Evolutionary conservation across 2,888 invertebrate genomes (phyloP), one percentile per base, ranked within the genome.

Genomic region (Drosophila acutilabella): DNA sequence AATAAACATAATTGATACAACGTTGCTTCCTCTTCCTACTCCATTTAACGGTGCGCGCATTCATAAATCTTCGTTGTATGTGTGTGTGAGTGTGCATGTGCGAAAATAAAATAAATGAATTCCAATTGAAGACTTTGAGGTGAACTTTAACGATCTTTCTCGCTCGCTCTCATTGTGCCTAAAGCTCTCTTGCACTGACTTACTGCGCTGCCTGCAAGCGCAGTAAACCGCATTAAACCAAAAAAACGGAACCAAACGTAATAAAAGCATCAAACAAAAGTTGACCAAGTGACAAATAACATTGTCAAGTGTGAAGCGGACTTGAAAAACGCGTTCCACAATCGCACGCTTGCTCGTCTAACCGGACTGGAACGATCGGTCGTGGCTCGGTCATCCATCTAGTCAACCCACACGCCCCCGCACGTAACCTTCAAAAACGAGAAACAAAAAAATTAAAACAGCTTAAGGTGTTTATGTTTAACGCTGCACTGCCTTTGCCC

Each of bases 281-380:
- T 62, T 71, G 71, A 67, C 77, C 76, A 79, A 78, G 57, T 78
- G 67, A 71, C 80, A 80, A 30, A 30, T 30, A 78, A 78, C 69
- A 62, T 74, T 61, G 52, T 54, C 42, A 18, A 44, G 33, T 67
- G 67, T 79, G 64, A 70, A 80, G 67, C 82, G 83, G 89, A 82
- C 83, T 83, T 86, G 83, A 83, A 88, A 83, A 83, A 88, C 89
- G 84, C 84, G 89, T 89, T 89, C 81, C 64, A 50, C 42, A 47
- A 30, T 30, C 30, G 7, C 47, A 18, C 52, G 41, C 18, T 47
- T 36, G 64, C 67, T 54, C 78, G 58, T 52, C 64, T 66, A 78
- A 87, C 81, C 84, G 83, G 75, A 51, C 68, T 16, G 65, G 50
- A 41, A 30, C 30, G 30, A 30, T 30, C 65, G 51, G 52, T 64